Base-by-base conservation (phyloP, 2,888 invertebrate species). In the Trachelus troglodyta region DNA sequence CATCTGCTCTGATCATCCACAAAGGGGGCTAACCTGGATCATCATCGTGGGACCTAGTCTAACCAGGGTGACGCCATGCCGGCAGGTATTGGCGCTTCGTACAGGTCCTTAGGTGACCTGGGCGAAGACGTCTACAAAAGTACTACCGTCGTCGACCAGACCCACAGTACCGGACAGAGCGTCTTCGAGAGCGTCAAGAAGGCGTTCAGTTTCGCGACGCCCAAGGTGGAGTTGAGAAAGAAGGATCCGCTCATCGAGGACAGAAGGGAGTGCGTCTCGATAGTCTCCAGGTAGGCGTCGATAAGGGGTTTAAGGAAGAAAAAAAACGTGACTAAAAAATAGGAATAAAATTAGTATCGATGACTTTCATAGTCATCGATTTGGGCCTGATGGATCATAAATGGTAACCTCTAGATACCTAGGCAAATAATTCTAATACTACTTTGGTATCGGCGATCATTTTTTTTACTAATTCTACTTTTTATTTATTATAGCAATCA, bases 41-140 rank as follows among this genome's bases (percentile, higher is more conserved):
- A 74, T 79, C 85, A 79, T 83, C 83, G 81, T 82, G 83, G 82
- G 81, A 34, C 40, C 40, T 56, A 56, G 40, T 56, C 11, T 31
- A 30, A 71, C 77, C 75, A 37, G 40, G 34, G 74, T 40, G 80
- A 75, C 83, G 92, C 92, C 92, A 95, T 95, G 95, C 93, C 94
- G 91, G 93, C 93, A 88, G 93, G 93, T 90, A 93, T 94, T 92
- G 94, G 94, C 91, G 94, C 94, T 91, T 94, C 94, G 90, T 94
- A 94, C 93, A 93, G 93, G 87, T 94, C 93, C 87, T 92, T 94
- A 89, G 91, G 92, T 79, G 91, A 91, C 88, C 90, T 91, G 88
- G 92, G 92, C 87, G 94, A 94, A 89, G 93, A 94, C 90, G 94
- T 94, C 84, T 95, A 95, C 93, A 93, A 93, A 88, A 93, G 93